Evolutionary conservation across 2,797 vertebrate species (phyloP).

Genomic region (Lutjanus campechanus): DNA sequence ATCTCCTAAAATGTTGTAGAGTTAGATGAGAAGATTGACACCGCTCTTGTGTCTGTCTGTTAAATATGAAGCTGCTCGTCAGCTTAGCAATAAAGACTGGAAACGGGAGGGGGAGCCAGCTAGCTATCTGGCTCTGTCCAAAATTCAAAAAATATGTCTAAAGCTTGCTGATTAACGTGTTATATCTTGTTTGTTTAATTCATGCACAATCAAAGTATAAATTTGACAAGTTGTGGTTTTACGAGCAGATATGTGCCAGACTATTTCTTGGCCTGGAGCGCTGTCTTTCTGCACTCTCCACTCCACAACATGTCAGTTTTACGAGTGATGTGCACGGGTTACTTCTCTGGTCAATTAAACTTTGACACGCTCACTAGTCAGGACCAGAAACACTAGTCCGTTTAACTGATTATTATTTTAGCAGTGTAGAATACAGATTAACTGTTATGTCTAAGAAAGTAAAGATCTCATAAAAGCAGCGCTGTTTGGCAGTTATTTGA

Average conservation of each 20-base stretch:
- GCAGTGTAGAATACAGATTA: no score
- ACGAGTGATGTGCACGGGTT: no score
- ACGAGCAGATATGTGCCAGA: neutral
- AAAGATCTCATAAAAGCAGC: no score
- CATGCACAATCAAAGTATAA: neutral
- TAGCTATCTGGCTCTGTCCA: neutral
- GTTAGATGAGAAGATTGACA: neutral
- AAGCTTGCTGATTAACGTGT: neutral
- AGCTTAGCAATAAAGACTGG: no score
- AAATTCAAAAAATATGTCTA: neutral
- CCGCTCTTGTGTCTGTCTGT: neutral
- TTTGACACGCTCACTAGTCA: no score
- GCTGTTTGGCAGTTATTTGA: no score
- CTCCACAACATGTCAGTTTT: neutral
- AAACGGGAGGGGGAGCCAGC: neutral
- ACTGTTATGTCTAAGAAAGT: no score
- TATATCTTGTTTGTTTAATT: no score
- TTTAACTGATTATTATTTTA: no score
- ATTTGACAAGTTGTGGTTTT: constrained; percentile 2
- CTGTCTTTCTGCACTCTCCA: neutral
- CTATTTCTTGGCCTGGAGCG: neutral
- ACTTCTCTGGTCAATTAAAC: no score
- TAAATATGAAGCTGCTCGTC: no score
- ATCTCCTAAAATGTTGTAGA: neutral
- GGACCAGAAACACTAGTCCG: no score